phyloP scores from a whole-genome alignment of 1,140 invertebrate species.

The Apis mellifera region DNA sequence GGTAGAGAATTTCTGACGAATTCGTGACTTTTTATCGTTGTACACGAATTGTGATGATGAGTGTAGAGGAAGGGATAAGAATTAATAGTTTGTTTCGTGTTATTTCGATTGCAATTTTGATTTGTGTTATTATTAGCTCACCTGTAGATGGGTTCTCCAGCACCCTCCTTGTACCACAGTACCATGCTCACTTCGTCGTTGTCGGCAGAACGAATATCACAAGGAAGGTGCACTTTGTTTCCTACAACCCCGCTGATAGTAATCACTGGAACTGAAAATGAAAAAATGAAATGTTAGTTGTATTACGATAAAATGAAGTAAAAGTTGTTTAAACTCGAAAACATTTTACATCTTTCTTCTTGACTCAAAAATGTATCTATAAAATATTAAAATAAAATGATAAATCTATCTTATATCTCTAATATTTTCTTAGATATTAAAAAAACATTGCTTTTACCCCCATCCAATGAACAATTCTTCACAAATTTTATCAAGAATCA shows the following conservation, averaged over 20 bases:
- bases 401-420: too few species aligned
- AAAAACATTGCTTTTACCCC: too few species aligned
- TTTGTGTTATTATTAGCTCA: slow-evolving; percentile 63
- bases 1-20: slow-evolving; percentile 2
- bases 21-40: background rate
- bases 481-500: too few species aligned
- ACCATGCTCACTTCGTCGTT: slow-evolving; percentile 83
- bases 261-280: slow-evolving; percentile 78
- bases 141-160: slow-evolving; percentile 83
- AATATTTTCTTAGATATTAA: too few species aligned
- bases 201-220: slow-evolving; percentile 80
- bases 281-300: slow-evolving; percentile 4
- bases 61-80: too few species aligned
- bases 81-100: too few species aligned
- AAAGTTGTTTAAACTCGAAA: background rate
- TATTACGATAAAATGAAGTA: background rate
- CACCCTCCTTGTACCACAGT: slow-evolving; percentile 84
- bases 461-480: too few species aligned
- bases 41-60: too few species aligned
- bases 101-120: background rate
- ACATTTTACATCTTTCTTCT: too few species aligned
- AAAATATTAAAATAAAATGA: too few species aligned
- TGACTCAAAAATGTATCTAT: too few species aligned
- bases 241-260: slow-evolving; percentile 80
- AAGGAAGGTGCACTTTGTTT: slow-evolving; percentile 81